These are phyloP conservation scores for Lepus europaeus DNA, from an alignment of 2,113 vertebrate species.

Conservation along the genomic window DNA sequence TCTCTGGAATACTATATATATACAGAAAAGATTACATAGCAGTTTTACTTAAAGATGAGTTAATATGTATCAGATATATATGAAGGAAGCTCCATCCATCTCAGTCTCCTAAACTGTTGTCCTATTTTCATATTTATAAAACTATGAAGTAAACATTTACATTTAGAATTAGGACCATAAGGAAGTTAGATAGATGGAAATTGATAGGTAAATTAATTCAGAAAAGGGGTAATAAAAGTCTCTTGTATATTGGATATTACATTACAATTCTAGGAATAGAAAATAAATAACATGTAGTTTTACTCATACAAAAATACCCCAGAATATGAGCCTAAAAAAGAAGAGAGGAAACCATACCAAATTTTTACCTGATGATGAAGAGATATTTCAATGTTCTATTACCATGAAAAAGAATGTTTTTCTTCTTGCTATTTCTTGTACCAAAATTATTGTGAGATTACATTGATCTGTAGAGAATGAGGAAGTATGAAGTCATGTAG, in stretches of 20 bases:
- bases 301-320: background rate
- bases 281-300: background rate
- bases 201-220: slow-evolving; percentile 27
- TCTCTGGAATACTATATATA: slow-evolving; percentile 4
- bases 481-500: background rate
- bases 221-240: background rate
- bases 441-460: background rate
- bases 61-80: slow-evolving; percentile 9
- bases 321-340: background rate
- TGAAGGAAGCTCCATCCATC: background rate
- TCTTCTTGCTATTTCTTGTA: background rate
- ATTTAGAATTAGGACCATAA: background rate
- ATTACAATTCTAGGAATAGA: background rate
- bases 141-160: background rate
- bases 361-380: background rate
- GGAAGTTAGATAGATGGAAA: background rate
- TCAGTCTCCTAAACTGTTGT: background rate
- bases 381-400: background rate
- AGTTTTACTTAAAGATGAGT: slow-evolving; percentile 25
- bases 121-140: slow-evolving; percentile 1
- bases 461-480: background rate
- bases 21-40: background rate
- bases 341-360: background rate
- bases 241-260: background rate
- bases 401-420: background rate